Conservation (phyloP, 2,888 invertebrate genomes). For the Andrena bucephala region DNA sequence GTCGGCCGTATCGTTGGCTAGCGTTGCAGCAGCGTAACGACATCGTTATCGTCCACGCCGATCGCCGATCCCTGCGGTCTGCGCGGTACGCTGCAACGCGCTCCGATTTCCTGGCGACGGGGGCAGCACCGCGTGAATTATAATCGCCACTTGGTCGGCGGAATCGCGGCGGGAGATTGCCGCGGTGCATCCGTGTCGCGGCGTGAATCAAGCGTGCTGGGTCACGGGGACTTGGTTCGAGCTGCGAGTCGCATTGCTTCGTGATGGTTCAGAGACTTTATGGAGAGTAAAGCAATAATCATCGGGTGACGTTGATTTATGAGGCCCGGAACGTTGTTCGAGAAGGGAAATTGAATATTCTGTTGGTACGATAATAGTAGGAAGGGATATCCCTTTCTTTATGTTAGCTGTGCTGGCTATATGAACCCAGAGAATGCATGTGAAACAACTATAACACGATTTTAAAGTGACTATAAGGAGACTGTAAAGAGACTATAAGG, state of each 20-base stretch:
- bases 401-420: too few species aligned
- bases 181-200: neutral
- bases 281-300: neutral
- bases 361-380: neutral
- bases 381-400: neutral
- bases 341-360: too few species aligned
- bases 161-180: neutral
- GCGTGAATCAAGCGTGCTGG: neutral
- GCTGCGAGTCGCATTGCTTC: neutral
- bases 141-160: slow-evolving; percentile 14
- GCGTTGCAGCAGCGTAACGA: slow-evolving; percentile 61
- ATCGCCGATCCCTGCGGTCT: slow-evolving; percentile 61
- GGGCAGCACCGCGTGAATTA: slow-evolving; percentile 11
- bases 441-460: too few species aligned
- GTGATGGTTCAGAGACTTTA: neutral
- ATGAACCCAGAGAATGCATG: too few species aligned
- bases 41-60: slow-evolving; percentile 67
- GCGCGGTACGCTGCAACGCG: slow-evolving; percentile 42
- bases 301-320: too few species aligned
- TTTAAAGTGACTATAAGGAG: neutral
- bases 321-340: too few species aligned
- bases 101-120: slow-evolving; percentile 32
- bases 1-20: slow-evolving; percentile 35
- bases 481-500: neutral
- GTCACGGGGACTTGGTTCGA: neutral